Conservation (phyloP, 2,113 vertebrate species). For the Spheniscus mendiculus region DNA sequence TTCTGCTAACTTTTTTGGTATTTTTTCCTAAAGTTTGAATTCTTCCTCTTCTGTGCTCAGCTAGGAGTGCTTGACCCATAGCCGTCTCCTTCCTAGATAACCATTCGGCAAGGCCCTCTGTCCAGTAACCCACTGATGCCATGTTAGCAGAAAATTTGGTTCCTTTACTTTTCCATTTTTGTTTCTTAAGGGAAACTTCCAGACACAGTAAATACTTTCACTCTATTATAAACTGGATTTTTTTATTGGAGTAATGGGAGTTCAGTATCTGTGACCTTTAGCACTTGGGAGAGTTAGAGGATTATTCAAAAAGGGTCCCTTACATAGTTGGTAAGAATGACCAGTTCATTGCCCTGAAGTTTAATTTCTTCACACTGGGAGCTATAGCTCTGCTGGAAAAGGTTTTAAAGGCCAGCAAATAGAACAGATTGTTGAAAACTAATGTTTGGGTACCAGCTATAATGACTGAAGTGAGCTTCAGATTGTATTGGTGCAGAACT, state of each 20-base stretch:
- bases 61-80: not conserved
- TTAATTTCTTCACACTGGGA: not conserved
- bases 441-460: not conserved
- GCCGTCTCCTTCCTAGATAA: not conserved
- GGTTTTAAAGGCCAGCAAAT: not conserved
- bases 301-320: not conserved
- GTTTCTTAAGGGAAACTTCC: not conserved
- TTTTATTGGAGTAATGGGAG: not conserved
- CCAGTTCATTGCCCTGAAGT: not conserved
- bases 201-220: not conserved
- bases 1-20: not conserved
- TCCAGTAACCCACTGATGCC: not conserved
- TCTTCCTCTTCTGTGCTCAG: not conserved
- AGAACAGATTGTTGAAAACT: not conserved
- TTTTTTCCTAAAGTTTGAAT: not conserved
- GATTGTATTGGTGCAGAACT: not conserved
- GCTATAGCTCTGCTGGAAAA: fast-evolving
- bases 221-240: not conserved
- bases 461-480: not conserved
- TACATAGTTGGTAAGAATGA: not conserved
- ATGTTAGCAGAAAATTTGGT: not conserved
- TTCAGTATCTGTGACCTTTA: not conserved
- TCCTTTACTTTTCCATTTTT: not conserved
- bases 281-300: not conserved
- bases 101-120: not conserved